Conservation (phyloP, 2,888 invertebrate genomes). For the Brachyopa scutellaris region DNA sequence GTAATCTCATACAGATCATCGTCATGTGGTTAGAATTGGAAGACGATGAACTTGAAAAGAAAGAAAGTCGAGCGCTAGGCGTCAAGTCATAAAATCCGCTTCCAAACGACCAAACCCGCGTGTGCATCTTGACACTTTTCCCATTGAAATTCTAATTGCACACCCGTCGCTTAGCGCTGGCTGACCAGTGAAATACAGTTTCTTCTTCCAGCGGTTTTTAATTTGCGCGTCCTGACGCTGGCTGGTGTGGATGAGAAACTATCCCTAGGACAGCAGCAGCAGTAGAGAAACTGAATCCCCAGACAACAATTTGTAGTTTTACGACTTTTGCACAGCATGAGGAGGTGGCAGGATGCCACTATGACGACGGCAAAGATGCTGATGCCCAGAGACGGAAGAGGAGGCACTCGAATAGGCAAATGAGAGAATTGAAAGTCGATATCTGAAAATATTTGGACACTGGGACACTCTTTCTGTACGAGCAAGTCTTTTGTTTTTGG, state of each 20-base stretch:
- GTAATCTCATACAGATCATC: slow-evolving; percentile 54
- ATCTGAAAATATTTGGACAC: slow-evolving; percentile 59
- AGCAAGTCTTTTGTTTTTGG: slow-evolving; percentile 22
- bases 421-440: slow-evolving; percentile 61
- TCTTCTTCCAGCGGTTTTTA: slow-evolving; percentile 46
- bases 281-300: slow-evolving; percentile 50
- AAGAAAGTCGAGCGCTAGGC: slow-evolving; percentile 56
- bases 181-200: slow-evolving; percentile 59
- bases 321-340: slow-evolving; percentile 72
- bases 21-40: slow-evolving; percentile 22
- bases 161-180: slow-evolving; percentile 54
- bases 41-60: slow-evolving; percentile 60
- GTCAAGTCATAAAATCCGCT: slow-evolving; percentile 64
- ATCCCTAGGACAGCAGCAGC: slow-evolving; percentile 38
- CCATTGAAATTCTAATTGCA: slow-evolving; percentile 69
- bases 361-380: slow-evolving; percentile 1
- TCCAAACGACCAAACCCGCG: slow-evolving; percentile 51
- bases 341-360: slow-evolving; percentile 61
- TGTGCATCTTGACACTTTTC: slow-evolving; percentile 67
- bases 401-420: slow-evolving; percentile 1
- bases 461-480: slow-evolving; percentile 45
- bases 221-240: slow-evolving; percentile 53
- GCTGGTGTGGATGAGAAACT: slow-evolving; percentile 33
- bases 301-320: slow-evolving; percentile 67
- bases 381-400: background rate